Conservation (phyloP, 1,140 invertebrate species). For the Caligus rogercresseyi region DNA sequence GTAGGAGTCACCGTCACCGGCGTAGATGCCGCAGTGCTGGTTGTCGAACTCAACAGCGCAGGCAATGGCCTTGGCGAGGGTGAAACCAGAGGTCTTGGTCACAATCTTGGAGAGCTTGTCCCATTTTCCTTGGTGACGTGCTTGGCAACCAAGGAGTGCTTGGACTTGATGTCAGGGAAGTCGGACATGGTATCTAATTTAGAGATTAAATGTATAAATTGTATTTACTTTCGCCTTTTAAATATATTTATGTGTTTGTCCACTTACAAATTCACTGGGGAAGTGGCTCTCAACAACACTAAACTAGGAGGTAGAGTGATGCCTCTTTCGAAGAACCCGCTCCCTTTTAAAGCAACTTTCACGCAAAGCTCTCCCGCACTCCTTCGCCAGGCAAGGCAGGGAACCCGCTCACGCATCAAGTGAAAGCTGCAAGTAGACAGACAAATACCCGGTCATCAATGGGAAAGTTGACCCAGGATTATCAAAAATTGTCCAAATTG, state of each 20-base stretch:
- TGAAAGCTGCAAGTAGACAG: neutral
- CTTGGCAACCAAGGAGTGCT: constrained; percentile 21
- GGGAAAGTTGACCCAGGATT: neutral
- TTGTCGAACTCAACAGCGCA: constrained; percentile 21
- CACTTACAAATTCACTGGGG: neutral
- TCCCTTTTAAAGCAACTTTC: neutral
- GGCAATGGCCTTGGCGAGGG: constrained; percentile 20
- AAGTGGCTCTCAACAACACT: neutral
- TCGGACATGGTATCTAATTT: constrained; percentile 1
- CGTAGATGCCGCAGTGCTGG: constrained; percentile 22
- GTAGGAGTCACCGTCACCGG: constrained; percentile 20
- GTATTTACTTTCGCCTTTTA: no score
- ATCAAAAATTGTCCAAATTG: neutral
- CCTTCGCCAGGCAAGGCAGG: no score
- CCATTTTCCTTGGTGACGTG: constrained; percentile 21
- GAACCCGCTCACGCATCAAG: neutral
- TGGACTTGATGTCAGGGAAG: constrained; percentile 20
- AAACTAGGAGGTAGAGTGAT: neutral
- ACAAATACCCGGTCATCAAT: neutral
- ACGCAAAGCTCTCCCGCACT: neutral
- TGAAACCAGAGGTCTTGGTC: constrained; percentile 20
- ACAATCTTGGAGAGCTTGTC: constrained; percentile 16
- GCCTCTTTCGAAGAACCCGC: neutral
- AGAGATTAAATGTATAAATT: constrained; percentile 5
- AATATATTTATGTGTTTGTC: no score